phyloP scores from a whole-genome alignment of 2,797 vertebrate genomes.

The Apogon talboti region DNA sequence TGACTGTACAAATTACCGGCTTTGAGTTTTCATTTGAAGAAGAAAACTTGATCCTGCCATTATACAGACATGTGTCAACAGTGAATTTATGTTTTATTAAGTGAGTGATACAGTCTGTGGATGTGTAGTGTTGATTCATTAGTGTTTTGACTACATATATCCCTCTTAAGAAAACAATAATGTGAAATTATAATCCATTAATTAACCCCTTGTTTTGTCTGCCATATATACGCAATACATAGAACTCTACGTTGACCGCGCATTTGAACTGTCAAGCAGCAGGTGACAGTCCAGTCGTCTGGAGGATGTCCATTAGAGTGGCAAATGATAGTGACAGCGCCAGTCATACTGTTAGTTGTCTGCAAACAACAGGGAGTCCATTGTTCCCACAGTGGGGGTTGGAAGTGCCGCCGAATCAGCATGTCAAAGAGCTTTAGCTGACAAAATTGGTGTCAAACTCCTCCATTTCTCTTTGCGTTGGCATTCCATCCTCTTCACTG shows the following conservation, averaged over 20 bases:
- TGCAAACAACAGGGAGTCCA: conserved; percentile 1
- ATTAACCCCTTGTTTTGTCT: too few relatives aligned
- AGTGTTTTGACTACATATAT: too few relatives aligned
- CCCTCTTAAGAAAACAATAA: too few relatives aligned
- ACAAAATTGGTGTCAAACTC: neutral
- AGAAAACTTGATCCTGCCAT: too few relatives aligned
- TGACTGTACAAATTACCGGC: too few relatives aligned
- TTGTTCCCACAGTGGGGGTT: neutral
- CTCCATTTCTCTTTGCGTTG: neutral
- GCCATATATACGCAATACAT: too few relatives aligned
- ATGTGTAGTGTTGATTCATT: too few relatives aligned
- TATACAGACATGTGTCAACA: too few relatives aligned
- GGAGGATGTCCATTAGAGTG: conserved; percentile 18
- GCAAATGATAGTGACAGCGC: conserved; percentile 15
- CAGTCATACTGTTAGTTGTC: conserved; percentile 2
- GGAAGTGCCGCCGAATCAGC: neutral
- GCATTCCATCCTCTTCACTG: neutral
- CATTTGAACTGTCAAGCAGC: conserved; percentile 16
- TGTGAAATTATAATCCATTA: too few relatives aligned
- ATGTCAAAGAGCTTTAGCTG: neutral
- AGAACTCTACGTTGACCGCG: neutral
- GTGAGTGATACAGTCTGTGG: too few relatives aligned
- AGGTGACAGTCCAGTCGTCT: conserved; percentile 17
- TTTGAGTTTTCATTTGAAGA: too few relatives aligned
- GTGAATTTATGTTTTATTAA: too few relatives aligned